phyloP scores from a whole-genome alignment of 2,888 invertebrate species.

The Phania funesta region DNA sequence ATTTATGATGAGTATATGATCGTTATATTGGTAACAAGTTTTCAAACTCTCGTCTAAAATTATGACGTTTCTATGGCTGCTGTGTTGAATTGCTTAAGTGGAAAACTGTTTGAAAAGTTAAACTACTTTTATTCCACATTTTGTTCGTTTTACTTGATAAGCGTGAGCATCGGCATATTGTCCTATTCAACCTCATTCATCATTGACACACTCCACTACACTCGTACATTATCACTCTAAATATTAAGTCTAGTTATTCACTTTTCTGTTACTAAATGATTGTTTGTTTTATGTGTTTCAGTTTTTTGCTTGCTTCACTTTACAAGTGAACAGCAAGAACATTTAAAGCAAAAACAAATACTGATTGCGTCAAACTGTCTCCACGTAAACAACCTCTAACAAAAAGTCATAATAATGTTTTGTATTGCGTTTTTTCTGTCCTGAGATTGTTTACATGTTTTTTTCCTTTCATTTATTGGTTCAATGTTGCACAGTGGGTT shows the following conservation, averaged over 20 bases:
- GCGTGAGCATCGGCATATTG: conserved; percentile 3
- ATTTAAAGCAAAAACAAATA: conserved; percentile 20
- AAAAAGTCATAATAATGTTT: conserved; percentile 34
- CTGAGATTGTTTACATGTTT: conserved; percentile 31
- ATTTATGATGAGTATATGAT: neutral
- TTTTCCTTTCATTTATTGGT: neutral
- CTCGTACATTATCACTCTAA: conserved; percentile 23
- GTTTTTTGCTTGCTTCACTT: neutral
- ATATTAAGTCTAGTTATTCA: conserved; percentile 48
- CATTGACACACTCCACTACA: conserved; percentile 45
- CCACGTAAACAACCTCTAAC: neutral
- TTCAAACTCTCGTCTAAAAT: conserved; percentile 18
- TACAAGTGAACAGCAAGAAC: neutral
- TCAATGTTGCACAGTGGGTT: conserved; percentile 7
- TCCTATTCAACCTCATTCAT: conserved; percentile 56
- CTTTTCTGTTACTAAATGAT: conserved; percentile 52
- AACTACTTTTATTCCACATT: conserved; percentile 4
- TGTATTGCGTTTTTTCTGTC: conserved; percentile 4
- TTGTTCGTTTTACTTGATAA: neutral
- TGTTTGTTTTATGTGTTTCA: conserved; percentile 2
- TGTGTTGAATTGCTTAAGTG: neutral
- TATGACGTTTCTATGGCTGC: conserved; percentile 23
- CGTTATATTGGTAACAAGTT: conserved; percentile 28
- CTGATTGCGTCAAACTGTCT: conserved; percentile 47
- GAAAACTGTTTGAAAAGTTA: neutral